phyloP scores from a whole-genome alignment of 2,797 vertebrate genomes.

The Nasua narica region DNA sequence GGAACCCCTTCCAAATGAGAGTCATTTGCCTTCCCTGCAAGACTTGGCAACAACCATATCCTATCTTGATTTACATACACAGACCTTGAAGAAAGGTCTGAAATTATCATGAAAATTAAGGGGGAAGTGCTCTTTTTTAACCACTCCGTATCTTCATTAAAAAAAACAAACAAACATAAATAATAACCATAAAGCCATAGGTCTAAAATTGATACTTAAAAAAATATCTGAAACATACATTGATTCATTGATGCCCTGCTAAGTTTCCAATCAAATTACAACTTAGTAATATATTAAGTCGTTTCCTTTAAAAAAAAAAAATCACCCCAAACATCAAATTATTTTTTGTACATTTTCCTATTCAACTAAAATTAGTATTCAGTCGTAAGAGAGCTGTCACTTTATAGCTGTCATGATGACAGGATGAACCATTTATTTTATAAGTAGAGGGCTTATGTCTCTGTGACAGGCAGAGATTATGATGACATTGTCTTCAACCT shows the following conservation, averaged over 20 bases:
- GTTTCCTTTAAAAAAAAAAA: slow-evolving; percentile 16
- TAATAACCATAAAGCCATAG: neutral
- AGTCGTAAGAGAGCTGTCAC: slow-evolving; percentile 10
- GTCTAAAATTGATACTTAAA: neutral
- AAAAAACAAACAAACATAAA: neutral
- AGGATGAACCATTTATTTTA: slow-evolving; percentile 3
- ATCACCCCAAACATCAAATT: neutral
- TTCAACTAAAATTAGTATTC: neutral
- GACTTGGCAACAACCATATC: neutral
- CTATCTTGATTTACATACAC: neutral
- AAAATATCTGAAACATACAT: neutral
- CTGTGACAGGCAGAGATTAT: slow-evolving; percentile 53
- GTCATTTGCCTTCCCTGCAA: neutral
- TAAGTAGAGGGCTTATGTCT: slow-evolving; percentile 18
- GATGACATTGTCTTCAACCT: slow-evolving; percentile 53
- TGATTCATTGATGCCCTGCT: neutral
- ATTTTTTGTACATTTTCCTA: neutral
- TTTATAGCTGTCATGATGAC: slow-evolving; percentile 31
- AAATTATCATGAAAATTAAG: neutral
- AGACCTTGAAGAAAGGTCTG: neutral
- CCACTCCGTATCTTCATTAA: neutral
- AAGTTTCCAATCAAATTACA: neutral
- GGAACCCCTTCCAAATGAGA: neutral
- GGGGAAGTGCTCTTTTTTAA: neutral
- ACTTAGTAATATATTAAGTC: neutral